These are phyloP conservation scores for Cisticola juncidis DNA, from an alignment of 2,113 vertebrate genomes.

Conservation along the genomic window DNA sequence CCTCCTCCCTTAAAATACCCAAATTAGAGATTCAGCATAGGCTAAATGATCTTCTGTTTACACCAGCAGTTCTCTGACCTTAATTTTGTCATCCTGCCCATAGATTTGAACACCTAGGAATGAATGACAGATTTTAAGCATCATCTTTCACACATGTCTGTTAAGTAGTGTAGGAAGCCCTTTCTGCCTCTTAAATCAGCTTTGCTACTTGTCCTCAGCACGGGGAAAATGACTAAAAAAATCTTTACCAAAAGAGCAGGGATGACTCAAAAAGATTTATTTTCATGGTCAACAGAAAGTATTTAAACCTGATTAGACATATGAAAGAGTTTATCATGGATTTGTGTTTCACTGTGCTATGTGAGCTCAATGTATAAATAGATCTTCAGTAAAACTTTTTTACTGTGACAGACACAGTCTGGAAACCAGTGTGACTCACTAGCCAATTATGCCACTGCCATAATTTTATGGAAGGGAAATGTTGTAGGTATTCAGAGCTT, in stretches of 20 bases:
- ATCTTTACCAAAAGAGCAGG: not conserved
- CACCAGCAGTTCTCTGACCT: not conserved
- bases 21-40: not conserved
- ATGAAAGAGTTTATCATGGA: not conserved
- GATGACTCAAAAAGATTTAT: not conserved
- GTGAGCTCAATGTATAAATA: not conserved
- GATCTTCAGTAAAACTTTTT: not conserved
- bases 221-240: not conserved
- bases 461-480: not conserved
- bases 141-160: not conserved
- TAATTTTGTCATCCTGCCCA: not conserved
- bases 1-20: not conserved
- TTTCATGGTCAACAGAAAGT: not conserved
- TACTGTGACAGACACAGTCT: not conserved
- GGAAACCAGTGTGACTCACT: not conserved
- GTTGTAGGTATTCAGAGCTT: not conserved
- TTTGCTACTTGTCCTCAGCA: not conserved
- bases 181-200: not conserved
- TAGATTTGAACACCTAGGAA: not conserved
- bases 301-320: not conserved
- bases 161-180: not conserved
- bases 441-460: not conserved
- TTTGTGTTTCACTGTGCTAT: not conserved
- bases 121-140: not conserved
- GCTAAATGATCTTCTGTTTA: not conserved